A percentile compares a stretch with the other conserved stretches of the same genome.
phyloP scores from a whole-genome alignment of 1,140 invertebrate species.

The Druon quercuslanigerum region DNA sequence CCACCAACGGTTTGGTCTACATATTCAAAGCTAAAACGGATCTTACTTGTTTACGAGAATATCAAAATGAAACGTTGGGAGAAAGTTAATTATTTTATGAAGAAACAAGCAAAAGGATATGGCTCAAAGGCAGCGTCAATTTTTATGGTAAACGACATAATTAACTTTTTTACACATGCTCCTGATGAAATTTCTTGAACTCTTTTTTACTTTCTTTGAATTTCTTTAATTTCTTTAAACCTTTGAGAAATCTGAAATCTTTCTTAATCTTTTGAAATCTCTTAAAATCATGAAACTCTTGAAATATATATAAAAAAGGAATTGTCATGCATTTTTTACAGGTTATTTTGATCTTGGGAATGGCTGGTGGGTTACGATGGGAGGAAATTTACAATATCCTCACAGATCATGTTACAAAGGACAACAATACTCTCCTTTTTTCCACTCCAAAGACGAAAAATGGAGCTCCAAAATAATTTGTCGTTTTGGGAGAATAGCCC shows the following conservation, averaged over 20 bases:
- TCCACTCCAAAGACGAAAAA: not conserved
- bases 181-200: not conserved
- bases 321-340: not conserved
- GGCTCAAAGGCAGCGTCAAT: constrained; percentile 3
- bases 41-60: constrained; percentile 14
- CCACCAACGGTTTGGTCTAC: constrained; percentile 37
- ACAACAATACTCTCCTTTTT: not conserved
- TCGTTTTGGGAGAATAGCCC: not conserved
- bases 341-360: not conserved
- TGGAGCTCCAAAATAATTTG: not conserved
- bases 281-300: not conserved
- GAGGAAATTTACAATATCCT: not conserved
- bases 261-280: not conserved
- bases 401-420: not conserved
- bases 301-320: not conserved
- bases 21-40: constrained; percentile 34
- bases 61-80: constrained; percentile 8
- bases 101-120: constrained; percentile 36
- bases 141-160: not conserved
- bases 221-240: too few species aligned
- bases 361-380: not conserved
- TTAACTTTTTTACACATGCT: not conserved
- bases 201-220: not conserved
- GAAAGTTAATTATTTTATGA: constrained; percentile 26
- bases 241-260: too few species aligned